These are phyloP conservation scores for Arion vulgaris DNA, from an alignment of 1,140 invertebrate genomes.

Conservation along the genomic window DNA sequence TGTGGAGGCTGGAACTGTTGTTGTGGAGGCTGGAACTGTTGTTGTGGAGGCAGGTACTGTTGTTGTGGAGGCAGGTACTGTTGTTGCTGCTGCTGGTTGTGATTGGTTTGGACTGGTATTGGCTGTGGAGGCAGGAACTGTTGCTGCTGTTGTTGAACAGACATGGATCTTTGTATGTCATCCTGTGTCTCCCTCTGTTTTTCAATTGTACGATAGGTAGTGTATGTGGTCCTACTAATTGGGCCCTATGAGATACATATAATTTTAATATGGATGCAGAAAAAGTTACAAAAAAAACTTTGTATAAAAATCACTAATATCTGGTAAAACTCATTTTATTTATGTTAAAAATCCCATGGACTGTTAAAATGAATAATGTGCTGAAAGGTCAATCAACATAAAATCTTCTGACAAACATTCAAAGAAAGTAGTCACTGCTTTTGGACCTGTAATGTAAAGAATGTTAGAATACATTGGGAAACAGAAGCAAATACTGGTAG, in stretches of 20 bases:
- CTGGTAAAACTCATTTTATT: too few relatives aligned
- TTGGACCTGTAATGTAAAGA: too few relatives aligned
- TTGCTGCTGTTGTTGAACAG: slow-evolving; percentile 34
- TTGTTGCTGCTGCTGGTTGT: slow-evolving; percentile 52
- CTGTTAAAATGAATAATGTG: too few relatives aligned
- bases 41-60: slow-evolving; percentile 30
- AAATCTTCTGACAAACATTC: too few relatives aligned
- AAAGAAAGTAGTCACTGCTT: too few relatives aligned
- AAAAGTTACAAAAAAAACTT: too few relatives aligned
- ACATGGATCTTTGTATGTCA: slow-evolving; percentile 39
- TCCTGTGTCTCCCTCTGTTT: slow-evolving; percentile 41
- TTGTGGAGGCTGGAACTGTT: slow-evolving; percentile 34
- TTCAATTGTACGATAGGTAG: slow-evolving; percentile 53
- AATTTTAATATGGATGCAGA: not conserved
- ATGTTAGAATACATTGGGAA: too few relatives aligned
- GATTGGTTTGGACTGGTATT: slow-evolving; percentile 47
- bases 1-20: slow-evolving; percentile 37
- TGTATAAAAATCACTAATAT: too few relatives aligned
- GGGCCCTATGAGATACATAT: slow-evolving; percentile 17
- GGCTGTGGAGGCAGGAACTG: slow-evolving; percentile 22
- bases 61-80: slow-evolving; percentile 38
- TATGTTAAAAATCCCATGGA: too few relatives aligned
- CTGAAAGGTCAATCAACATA: too few relatives aligned
- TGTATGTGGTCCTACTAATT: slow-evolving; percentile 48
- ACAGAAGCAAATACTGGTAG: too few relatives aligned